phyloP scores from a whole-genome alignment of 1,140 invertebrate species.

The Cyclargus thomasi region DNA sequence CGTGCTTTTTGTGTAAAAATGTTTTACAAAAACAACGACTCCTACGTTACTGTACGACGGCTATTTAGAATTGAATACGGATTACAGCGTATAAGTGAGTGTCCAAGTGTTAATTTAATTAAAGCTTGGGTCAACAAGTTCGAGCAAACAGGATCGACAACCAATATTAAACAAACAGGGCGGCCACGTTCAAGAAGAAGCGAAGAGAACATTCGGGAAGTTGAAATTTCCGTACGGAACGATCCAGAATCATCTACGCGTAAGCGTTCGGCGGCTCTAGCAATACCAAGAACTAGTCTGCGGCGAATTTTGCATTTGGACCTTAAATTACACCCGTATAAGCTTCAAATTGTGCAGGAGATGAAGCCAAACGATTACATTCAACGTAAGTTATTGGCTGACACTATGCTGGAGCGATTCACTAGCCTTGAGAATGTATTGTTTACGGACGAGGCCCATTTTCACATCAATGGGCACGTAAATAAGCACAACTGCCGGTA shows the following conservation, averaged over 20 bases:
- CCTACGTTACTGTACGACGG: too few species aligned
- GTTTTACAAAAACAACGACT: too few species aligned
- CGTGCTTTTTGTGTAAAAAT: too few species aligned
- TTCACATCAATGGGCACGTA: neutral
- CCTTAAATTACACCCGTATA: constrained; percentile 11
- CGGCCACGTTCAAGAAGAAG: constrained; percentile 21
- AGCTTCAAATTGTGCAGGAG: too few species aligned
- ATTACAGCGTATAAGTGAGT: too few species aligned
- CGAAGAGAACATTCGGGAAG: constrained; percentile 20
- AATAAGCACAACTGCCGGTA: neutral
- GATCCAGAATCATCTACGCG: constrained; percentile 23
- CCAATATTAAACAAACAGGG: constrained; percentile 21
- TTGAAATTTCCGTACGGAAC: constrained; percentile 19
- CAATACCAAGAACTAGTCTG: constrained; percentile 21
- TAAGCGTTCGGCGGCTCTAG: constrained; percentile 22
- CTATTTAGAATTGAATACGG: too few species aligned
- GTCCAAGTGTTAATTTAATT: too few species aligned
- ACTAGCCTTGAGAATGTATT: constrained; percentile 18
- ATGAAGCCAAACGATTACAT: constrained; percentile 18
- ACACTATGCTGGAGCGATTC: constrained; percentile 18
- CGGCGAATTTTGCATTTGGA: constrained; percentile 19
- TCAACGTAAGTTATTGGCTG: constrained; percentile 19
- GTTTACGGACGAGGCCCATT: constrained; percentile 16
- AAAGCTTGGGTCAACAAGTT: too few species aligned
- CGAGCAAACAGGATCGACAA: too few species aligned